Conservation (phyloP, 1,140 invertebrate genomes). For the Lepeophtheirus salmonis region DNA sequence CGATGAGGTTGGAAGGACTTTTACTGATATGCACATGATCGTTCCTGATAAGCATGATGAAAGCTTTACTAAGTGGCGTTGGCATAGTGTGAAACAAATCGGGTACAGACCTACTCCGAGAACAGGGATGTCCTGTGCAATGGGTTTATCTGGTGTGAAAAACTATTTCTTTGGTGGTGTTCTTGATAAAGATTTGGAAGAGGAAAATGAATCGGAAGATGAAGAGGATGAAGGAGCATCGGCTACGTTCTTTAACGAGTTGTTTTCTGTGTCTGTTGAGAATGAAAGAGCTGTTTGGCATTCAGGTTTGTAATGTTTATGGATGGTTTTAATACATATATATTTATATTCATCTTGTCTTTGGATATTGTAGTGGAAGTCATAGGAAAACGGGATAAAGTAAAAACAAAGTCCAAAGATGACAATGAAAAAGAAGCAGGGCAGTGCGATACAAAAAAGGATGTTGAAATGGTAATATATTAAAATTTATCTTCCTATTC, state of each 20-base stretch:
- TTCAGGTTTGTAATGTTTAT: constrained; percentile 22
- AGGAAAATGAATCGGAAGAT: constrained; percentile 49
- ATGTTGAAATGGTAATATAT: not conserved
- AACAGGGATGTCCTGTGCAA: constrained; percentile 40
- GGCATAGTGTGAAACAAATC: constrained; percentile 44
- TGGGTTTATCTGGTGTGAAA: constrained; percentile 33
- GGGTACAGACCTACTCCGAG: constrained; percentile 43
- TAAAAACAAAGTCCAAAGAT: not conserved
- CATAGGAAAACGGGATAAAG: not conserved
- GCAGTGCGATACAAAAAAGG: not conserved
- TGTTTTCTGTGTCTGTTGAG: constrained; percentile 53
- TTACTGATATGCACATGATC: constrained; percentile 62
- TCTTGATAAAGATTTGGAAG: constrained; percentile 50
- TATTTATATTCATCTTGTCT: not conserved
- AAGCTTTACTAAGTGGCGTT: constrained; percentile 50
- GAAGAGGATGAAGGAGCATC: constrained; percentile 52
- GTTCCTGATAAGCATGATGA: constrained; percentile 41
- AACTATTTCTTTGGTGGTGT: constrained; percentile 60
- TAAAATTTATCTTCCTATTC: too few relatives aligned
- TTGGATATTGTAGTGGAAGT: not conserved
- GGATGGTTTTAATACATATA: constrained; percentile 16
- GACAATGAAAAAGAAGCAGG: not conserved
- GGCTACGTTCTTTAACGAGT: constrained; percentile 55
- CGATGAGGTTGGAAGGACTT: constrained; percentile 54
- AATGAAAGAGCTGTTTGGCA: constrained; percentile 28